phyloP scores from a whole-genome alignment of 2,797 vertebrate genomes.

The Prunella strophiata region DNA sequence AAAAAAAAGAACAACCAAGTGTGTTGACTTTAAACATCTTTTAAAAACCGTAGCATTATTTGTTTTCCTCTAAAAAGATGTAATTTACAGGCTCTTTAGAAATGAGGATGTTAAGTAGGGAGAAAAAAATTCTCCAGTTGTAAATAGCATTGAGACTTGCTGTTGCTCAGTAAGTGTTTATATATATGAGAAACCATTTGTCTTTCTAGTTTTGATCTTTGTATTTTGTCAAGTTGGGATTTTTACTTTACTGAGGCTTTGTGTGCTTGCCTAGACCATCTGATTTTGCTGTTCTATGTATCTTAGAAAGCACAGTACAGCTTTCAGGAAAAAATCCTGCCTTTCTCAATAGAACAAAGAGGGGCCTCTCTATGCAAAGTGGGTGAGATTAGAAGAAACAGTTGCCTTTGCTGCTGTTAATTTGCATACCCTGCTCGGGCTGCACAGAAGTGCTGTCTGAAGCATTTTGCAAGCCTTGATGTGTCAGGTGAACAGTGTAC shows the following conservation, averaged over 20 bases:
- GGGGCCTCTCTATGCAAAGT: not conserved
- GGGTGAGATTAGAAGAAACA: conserved; percentile 45
- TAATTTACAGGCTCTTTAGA: not conserved
- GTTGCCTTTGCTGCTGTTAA: conserved; percentile 27
- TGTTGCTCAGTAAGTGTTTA: not conserved
- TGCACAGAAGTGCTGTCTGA: not conserved
- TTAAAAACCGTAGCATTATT: not conserved
- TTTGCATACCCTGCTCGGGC: not conserved
- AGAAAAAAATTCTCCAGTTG: not conserved
- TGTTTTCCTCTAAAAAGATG: not conserved
- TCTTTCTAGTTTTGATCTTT: not conserved
- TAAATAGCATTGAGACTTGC: not conserved
- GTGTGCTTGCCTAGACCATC: not conserved
- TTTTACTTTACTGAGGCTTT: conserved; percentile 6
- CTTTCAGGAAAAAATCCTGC: conserved; percentile 33
- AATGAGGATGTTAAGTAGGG: not conserved
- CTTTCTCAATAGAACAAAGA: conserved; percentile 36
- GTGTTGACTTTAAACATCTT: not conserved
- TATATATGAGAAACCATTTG: not conserved
- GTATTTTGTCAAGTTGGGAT: not conserved
- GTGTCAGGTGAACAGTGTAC: not conserved
- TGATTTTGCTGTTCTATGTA: conserved; percentile 1
- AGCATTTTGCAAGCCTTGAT: not conserved
- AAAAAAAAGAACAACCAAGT: not conserved
- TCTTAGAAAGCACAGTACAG: not conserved